phyloP scores from a whole-genome alignment of 2,113 vertebrate species.

The Halichoerus grypus region DNA sequence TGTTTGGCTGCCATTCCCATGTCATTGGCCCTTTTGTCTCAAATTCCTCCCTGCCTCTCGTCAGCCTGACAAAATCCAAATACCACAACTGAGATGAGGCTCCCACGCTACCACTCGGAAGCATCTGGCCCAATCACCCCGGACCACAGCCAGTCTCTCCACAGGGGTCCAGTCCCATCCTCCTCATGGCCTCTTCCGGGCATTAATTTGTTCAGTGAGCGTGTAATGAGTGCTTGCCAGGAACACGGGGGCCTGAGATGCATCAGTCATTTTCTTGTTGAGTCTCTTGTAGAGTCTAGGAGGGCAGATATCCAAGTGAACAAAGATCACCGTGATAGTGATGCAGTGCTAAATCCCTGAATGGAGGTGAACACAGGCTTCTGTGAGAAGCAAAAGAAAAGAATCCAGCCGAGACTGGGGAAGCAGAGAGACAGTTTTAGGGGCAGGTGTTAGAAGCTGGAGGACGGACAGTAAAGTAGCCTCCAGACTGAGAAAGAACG shows the following conservation, averaged over 20 bases:
- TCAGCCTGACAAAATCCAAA: neutral
- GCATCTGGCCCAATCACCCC: neutral
- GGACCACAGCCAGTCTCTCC: neutral
- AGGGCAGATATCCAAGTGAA: neutral
- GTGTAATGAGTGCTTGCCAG: neutral
- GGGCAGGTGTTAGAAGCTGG: neutral
- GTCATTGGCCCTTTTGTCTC: neutral
- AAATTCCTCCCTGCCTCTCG: neutral
- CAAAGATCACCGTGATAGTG: neutral
- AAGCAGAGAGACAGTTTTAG: neutral
- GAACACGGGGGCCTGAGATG: neutral
- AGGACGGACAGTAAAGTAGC: neutral
- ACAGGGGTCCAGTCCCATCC: neutral
- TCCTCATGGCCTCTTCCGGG: neutral
- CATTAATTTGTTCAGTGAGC: neutral
- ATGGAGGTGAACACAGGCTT: neutral
- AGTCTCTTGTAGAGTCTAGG: neutral
- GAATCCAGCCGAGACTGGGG: neutral
- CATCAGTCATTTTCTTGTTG: neutral
- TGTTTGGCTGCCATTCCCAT: neutral
- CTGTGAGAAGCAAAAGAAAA: neutral
- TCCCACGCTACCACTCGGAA: neutral
- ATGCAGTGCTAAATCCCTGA: neutral
- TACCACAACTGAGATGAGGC: neutral
- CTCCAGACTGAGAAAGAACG: neutral